Percentiles rank a stretch among this genome's conserved stretches.
Evolutionary conservation across 2,113 vertebrate species (phyloP).

Genomic region (Rattus rattus): DNA sequence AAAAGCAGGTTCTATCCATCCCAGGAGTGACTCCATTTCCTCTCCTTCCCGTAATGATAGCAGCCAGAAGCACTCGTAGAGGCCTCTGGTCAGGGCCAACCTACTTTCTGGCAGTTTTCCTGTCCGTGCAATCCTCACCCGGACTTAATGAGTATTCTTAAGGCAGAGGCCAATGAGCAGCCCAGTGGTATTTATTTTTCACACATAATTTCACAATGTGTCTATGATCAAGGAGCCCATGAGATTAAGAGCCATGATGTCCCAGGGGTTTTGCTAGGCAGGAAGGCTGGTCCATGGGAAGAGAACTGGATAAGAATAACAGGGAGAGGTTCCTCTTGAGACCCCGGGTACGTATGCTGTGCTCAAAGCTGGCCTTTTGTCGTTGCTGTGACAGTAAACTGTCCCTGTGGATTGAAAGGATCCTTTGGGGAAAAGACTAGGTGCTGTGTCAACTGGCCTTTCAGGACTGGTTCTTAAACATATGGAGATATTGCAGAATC

Average conservation of each 20-base stretch:
- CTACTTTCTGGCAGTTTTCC: neutral
- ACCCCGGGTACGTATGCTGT: too few species aligned
- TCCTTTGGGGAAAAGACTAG: neutral
- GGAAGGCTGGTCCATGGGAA: neutral
- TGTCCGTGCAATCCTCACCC: neutral
- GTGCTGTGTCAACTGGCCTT: neutral
- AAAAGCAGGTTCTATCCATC: neutral
- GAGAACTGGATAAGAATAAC: neutral
- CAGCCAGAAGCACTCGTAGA: neutral
- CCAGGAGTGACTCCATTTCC: neutral
- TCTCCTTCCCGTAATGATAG: neutral
- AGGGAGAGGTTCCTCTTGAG: neutral
- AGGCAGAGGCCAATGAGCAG: neutral
- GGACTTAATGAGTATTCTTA: neutral
- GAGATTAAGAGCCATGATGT: neutral
- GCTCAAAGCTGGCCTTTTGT: neutral
- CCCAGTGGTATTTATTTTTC: neutral
- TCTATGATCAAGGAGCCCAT: neutral
- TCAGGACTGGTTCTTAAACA: neutral
- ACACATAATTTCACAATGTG: neutral
- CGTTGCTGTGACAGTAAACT: neutral
- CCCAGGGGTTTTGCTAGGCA: neutral
- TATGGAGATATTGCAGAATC: neutral
- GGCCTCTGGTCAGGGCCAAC: neutral
- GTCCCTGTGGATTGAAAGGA: neutral